phyloP scores from a whole-genome alignment of 2,888 invertebrate species.

The Teinopalpus imperialis region DNA sequence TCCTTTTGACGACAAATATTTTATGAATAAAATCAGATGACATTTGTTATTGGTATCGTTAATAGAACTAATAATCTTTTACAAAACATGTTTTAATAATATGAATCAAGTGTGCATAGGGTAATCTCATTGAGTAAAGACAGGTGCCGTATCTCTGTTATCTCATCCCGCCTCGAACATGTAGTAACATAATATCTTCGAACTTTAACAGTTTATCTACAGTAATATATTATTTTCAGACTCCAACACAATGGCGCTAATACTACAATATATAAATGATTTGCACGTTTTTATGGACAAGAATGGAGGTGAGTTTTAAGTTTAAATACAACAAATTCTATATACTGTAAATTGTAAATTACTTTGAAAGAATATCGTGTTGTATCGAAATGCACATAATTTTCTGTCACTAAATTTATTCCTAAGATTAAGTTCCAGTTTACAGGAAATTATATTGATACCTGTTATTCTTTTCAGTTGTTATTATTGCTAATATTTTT shows the following conservation, averaged over 20 bases:
- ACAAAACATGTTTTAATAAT: slow-evolving; percentile 18
- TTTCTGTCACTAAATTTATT: no score
- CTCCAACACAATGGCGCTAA: slow-evolving; percentile 87
- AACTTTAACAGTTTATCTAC: slow-evolving; percentile 23
- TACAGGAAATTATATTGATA: no score
- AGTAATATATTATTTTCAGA: slow-evolving; percentile 59
- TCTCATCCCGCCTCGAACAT: slow-evolving; percentile 24
- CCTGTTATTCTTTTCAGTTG: no score
- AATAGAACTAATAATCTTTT: slow-evolving; percentile 10
- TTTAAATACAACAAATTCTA: slow-evolving; percentile 5
- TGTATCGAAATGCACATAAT: no score
- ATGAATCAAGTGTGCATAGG: not conserved
- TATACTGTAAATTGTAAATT: no score
- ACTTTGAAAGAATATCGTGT: no score
- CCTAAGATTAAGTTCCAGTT: no score
- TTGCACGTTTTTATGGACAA: slow-evolving; percentile 91
- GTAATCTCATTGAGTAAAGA: slow-evolving; percentile 8
- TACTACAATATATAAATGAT: slow-evolving; percentile 89
- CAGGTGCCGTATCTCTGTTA: slow-evolving; percentile 23
- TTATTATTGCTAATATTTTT: no score
- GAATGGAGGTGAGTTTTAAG: slow-evolving; percentile 87
- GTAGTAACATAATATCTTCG: slow-evolving; percentile 28
- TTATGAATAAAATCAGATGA: slow-evolving; percentile 24
- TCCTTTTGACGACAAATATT: slow-evolving; percentile 8
- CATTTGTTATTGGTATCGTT: slow-evolving; percentile 1